phyloP scores from a whole-genome alignment of 1,140 invertebrate genomes.

The Brachionus angularis region DNA sequence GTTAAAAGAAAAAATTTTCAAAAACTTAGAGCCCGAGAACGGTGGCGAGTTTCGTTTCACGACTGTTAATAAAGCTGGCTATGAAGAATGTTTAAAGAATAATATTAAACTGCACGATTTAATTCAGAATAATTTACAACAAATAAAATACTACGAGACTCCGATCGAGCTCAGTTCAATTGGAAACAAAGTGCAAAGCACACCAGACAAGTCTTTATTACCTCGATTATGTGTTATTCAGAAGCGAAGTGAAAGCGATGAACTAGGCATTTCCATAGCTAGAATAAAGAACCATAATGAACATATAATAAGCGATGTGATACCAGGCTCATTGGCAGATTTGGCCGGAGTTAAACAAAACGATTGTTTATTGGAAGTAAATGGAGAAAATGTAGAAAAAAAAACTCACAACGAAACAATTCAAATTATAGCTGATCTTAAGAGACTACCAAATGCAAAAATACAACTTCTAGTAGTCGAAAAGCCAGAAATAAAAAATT shows the following conservation, averaged over 20 bases:
- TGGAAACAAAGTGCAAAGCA: not conserved
- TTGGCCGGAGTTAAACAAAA: constrained; percentile 17
- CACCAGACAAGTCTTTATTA: not conserved
- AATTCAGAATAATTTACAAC: not conserved
- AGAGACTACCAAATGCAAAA: not conserved
- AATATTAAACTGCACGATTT: not conserved
- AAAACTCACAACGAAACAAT: constrained; percentile 17
- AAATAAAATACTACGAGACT: constrained; percentile 3
- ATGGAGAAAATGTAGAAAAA: constrained; percentile 25
- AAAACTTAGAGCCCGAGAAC: not conserved
- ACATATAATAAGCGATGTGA: constrained; percentile 34
- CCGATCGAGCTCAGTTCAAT: not conserved
- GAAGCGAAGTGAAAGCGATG: constrained; percentile 7
- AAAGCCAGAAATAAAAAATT: not conserved
- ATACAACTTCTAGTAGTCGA: constrained; percentile 18
- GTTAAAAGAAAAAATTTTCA: constrained; percentile 27
- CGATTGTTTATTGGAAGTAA: constrained; percentile 20
- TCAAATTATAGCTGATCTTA: constrained; percentile 3
- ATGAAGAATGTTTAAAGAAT: not conserved
- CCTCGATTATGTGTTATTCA: constrained; percentile 25
- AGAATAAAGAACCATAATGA: constrained; percentile 7
- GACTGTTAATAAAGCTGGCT: constrained; percentile 1
- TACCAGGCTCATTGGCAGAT: not conserved
- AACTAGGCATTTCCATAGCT: constrained; percentile 23
- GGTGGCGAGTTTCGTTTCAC: constrained; percentile 1